Base-by-base conservation (phyloP, 1,140 invertebrate genomes). In the Phenacoccus solenopsis region DNA sequence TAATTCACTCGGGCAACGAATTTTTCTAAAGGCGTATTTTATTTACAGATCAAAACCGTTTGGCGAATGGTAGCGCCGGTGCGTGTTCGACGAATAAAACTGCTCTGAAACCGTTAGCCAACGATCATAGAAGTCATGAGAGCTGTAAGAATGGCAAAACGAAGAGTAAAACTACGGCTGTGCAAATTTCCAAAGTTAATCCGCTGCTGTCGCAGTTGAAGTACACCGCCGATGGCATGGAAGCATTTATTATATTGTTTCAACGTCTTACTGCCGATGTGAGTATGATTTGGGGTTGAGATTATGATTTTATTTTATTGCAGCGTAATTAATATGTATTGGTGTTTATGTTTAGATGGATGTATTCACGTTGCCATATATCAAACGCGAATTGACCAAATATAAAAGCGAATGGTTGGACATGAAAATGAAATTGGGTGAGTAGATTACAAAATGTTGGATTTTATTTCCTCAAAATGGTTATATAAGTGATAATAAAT, bases 201-300 rank as follows among this genome's bases (percentile, higher is more conserved):
- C 59, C 59, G 12, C 59, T 64, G 5, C 21, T 64, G 21, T 64
- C 70, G 69, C 70, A 70, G 68, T 69, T 76, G 70, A 71, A 76
- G 57, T 77, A 78, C 35, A 74, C 78, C 38, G 78, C 82, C 25
- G 75, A 77, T 9, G 81, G 84, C 25, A 81, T 87, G 9, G 85
- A 89, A 76, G 87, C 87, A 0, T 78, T 90, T 25, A 86, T 86
- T 20, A 83, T 88, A 22, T 82, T 88, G 28, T 82, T 89, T 57
- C 86, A 88, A 75, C 87, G 89, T 78, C 79, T 89, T 67, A 86
- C 87, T 71, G 84, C 84, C 76, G 82, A 87, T 77, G 87, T 90
- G 78, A 84, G 84, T 81, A 28, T 67, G 20, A 25, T 64, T 25
- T 64, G 2, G 9, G 25, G 4, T 10, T 64, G 21, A 9, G 25